Evolutionary conservation across 2,113 vertebrate genomes (phyloP).

Genomic region (Hippoglossus stenolepis): DNA sequence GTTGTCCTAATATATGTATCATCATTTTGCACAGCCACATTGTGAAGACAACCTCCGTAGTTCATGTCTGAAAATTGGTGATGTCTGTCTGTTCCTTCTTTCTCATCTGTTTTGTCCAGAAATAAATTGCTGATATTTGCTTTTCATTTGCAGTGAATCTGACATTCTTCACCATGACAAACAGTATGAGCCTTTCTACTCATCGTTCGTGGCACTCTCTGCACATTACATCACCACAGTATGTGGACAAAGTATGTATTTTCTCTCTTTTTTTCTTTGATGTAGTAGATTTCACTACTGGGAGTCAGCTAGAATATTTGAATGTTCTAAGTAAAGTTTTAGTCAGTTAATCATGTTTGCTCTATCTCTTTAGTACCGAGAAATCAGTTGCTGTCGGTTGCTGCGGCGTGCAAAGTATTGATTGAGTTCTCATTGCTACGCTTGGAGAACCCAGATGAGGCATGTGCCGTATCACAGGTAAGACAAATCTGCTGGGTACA

Average conservation of each 20-base stretch:
- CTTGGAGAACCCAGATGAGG: slow-evolving; percentile 97
- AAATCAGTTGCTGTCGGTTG: slow-evolving; percentile 95
- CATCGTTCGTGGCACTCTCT: slow-evolving; percentile 97
- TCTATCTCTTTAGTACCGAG: slow-evolving; percentile 87
- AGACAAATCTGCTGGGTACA: slow-evolving; percentile 36
- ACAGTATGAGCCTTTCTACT: slow-evolving; percentile 99
- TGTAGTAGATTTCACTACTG: not conserved
- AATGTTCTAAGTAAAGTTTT: not conserved
- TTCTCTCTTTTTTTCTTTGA: not conserved
- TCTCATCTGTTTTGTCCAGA: not conserved
- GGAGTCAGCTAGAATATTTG: not conserved
- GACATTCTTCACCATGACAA: slow-evolving; percentile 99
- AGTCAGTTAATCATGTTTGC: not conserved
- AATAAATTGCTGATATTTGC: slow-evolving; percentile 1
- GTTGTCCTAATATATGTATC: not conserved
- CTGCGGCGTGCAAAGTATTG: slow-evolving; percentile 96
- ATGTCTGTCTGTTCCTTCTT: no score
- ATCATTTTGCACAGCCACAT: not conserved
- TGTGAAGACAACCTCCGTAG: no score
- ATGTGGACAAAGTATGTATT: slow-evolving; percentile 94
- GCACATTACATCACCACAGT: slow-evolving; percentile 99
- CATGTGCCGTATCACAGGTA: slow-evolving; percentile 98
- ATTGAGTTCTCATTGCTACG: slow-evolving; percentile 97
- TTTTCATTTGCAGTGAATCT: slow-evolving; percentile 86
- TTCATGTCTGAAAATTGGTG: not conserved